Evolutionary conservation across 2,113 vertebrate genomes (phyloP).

Genomic region (Syngnathus typhle): DNA sequence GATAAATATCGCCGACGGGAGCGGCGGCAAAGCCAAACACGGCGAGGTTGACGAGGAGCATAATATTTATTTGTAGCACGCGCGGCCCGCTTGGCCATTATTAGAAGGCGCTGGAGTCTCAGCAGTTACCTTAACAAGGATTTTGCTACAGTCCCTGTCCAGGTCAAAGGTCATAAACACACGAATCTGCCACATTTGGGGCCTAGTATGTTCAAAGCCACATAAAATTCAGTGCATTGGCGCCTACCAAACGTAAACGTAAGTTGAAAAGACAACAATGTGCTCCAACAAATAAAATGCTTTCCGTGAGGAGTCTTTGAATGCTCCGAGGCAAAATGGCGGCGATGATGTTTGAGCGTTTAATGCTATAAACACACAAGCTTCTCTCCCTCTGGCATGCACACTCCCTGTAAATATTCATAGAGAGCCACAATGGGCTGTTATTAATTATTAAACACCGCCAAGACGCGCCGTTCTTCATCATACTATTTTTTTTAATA

Average conservation of each 20-base stretch:
- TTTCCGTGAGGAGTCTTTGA: constrained; percentile 43
- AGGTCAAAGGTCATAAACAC: constrained; percentile 44
- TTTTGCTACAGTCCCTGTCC: constrained; percentile 16
- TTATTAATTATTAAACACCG: constrained; percentile 72
- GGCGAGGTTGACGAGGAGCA: constrained; percentile 49
- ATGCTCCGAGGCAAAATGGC: constrained; percentile 67
- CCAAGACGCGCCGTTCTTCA: constrained; percentile 55
- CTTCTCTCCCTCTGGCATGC: constrained; percentile 65
- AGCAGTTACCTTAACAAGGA: constrained; percentile 30
- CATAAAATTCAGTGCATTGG: not conserved
- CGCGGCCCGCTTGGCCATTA: constrained; percentile 39
- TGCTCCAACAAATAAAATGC: constrained; percentile 64
- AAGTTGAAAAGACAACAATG: constrained; percentile 60
- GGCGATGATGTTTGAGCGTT: constrained; percentile 64
- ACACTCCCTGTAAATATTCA: constrained; percentile 74
- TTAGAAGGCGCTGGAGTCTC: constrained; percentile 26
- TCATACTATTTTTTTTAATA: constrained; percentile 18
- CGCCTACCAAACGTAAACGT: constrained; percentile 55
- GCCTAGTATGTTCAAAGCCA: not conserved
- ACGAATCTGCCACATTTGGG: constrained; percentile 7
- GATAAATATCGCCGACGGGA: constrained; percentile 62
- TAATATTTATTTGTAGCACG: constrained; percentile 52
- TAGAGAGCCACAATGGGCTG: constrained; percentile 56
- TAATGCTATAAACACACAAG: constrained; percentile 70
- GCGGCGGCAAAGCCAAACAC: constrained; percentile 49